phyloP scores from a whole-genome alignment of 2,113 vertebrate species.

The Barnardius zonarius region DNA sequence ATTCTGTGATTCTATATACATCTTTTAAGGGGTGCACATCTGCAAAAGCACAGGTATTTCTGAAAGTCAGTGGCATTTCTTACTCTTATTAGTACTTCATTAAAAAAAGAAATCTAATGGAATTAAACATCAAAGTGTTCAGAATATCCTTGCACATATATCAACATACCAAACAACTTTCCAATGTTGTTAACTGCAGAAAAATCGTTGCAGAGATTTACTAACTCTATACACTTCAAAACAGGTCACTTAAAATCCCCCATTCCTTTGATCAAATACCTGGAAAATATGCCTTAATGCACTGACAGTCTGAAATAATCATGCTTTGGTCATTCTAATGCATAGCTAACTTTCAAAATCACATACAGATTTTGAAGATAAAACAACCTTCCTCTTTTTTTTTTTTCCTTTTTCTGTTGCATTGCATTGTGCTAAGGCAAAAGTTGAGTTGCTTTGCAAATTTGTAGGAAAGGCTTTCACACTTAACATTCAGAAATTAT shows the following conservation, averaged over 20 bases:
- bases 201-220: slow-evolving; percentile 43
- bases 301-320: slow-evolving; percentile 47
- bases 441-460: neutral
- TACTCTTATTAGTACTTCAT: slow-evolving; percentile 48
- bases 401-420: neutral
- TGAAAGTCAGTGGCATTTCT: neutral
- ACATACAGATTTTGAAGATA: slow-evolving; percentile 54
- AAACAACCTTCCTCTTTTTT: neutral
- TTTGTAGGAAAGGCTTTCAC: neutral
- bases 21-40: neutral
- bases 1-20: neutral
- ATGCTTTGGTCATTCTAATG: slow-evolving; percentile 39
- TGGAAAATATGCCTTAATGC: slow-evolving; percentile 53
- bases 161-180: slow-evolving; percentile 31
- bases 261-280: slow-evolving; percentile 63
- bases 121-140: slow-evolving; percentile 60
- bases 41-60: neutral
- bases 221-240: slow-evolving; percentile 43
- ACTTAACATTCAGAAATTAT: neutral
- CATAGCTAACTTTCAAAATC: slow-evolving; percentile 43
- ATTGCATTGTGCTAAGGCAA: neutral
- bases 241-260: slow-evolving; percentile 38
- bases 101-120: slow-evolving; percentile 9
- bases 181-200: neutral
- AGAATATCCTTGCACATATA: slow-evolving; percentile 44